These are phyloP conservation scores for Aricia artaxerxes DNA, from an alignment of 2,888 invertebrate species.

Conservation along the genomic window DNA sequence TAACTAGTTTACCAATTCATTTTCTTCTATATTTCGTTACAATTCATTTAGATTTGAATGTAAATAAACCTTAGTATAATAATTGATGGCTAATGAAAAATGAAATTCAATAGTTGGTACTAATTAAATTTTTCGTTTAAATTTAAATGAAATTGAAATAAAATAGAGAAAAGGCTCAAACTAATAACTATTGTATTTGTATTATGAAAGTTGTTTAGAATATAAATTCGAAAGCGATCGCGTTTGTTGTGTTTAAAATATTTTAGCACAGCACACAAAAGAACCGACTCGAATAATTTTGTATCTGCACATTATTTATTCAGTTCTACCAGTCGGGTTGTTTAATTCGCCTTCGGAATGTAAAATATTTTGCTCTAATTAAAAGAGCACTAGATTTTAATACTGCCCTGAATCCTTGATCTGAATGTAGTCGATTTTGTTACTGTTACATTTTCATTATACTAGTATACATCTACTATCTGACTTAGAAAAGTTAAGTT, in stretches of 20 bases:
- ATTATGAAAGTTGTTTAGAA: background rate
- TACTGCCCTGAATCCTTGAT: background rate
- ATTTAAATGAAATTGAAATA: too few species aligned
- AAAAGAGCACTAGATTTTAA: slow-evolving; percentile 7
- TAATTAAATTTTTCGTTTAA: too few species aligned
- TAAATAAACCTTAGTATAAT: too few species aligned
- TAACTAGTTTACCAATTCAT: too few species aligned
- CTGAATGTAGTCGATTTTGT: background rate
- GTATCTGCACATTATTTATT: slow-evolving; percentile 1
- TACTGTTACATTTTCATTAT: background rate
- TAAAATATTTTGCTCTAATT: slow-evolving; percentile 1
- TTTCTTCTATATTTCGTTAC: too few species aligned
- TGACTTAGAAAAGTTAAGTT: background rate
- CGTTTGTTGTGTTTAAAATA: background rate
- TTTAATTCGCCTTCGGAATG: slow-evolving; percentile 11
- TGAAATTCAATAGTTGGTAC: too few species aligned
- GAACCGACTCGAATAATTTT: background rate
- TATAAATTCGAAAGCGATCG: background rate
- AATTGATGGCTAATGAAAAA: too few species aligned
- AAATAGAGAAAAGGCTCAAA: too few species aligned
- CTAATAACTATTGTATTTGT: background rate
- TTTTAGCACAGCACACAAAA: background rate
- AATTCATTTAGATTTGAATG: too few species aligned
- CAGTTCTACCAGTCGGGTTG: background rate
- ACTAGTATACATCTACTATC: background rate